Evolutionary conservation across 2,797 vertebrate genomes (phyloP), one percentile per base, ranked within the genome.

Genomic region (Poecilia picta): DNA sequence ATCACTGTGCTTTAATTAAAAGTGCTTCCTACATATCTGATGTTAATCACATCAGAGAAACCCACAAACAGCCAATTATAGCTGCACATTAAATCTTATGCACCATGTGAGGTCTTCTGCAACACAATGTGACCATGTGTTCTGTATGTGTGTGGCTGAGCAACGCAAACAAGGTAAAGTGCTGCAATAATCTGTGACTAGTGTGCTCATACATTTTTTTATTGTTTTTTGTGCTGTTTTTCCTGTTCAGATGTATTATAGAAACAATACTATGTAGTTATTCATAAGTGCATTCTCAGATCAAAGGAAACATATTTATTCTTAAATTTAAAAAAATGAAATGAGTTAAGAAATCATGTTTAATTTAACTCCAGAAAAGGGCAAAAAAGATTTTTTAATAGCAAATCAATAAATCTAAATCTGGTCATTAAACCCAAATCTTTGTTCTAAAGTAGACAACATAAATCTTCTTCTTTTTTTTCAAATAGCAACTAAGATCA

Each of bases 11-110:
- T 88, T 87, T 86, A 82, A 90, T 89, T 84, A 81, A 88, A 88
- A 59, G 33, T 79, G 72, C 70, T 78, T 85, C 76, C 75, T 53
- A 72, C 59, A 57, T 79, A 80, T 72, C 47, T 36, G 57, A 28
- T 83, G 73, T 81, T 81, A 81, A 90, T 91, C 85, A 89, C 72
- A 91, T 92, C 39, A 13, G 72, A 78, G 78, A 83, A 81, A 80
- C 74, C 80, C 23, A 43, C 57, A 70, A 81, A 85, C 76, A 83
- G 75, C 80, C 64, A 64, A 41, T 86, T 82, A 87, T 49, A 82
- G 86, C 57, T 47, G 75, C 12, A 4, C 79, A 77, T 70, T 88
- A 83, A 87, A 88, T 88, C 85, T 89, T 59, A 36, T 46, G 62
- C 45, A 23, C 74, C 47, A 71, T 86, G 75, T 89, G 87, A 84